Conservation (phyloP, 1,140 invertebrate species). For the Neoseiulus cucumeris region DNA sequence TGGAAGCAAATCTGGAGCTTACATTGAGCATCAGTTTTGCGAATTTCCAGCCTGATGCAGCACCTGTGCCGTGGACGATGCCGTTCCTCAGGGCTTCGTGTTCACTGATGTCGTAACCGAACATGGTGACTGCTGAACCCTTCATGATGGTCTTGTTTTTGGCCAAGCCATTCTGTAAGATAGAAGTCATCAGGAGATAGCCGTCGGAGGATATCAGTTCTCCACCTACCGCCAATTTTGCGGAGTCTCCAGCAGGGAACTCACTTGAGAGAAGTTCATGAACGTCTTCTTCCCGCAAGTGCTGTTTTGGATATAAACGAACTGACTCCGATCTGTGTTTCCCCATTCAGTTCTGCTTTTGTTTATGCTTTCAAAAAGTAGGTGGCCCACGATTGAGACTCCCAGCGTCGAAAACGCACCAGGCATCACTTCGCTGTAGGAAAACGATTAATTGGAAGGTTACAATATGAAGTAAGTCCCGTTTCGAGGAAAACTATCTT, state of each 20-base stretch:
- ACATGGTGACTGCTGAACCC: background rate
- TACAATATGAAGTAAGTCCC: too few relatives aligned
- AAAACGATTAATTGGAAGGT: too few relatives aligned
- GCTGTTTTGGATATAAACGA: background rate
- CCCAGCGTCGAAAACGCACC: background rate
- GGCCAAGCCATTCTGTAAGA: too few relatives aligned
- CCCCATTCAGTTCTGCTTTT: too few relatives aligned
- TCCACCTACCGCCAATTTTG: too few relatives aligned
- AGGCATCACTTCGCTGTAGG: background rate
- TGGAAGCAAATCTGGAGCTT: too few relatives aligned
- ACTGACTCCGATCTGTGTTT: background rate
- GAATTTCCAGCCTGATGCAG: too few relatives aligned
- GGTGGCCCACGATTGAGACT: background rate
- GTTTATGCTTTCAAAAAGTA: background rate
- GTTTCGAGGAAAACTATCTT: too few relatives aligned
- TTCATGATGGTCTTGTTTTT: background rate
- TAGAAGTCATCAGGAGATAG: too few relatives aligned
- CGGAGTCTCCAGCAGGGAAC: too few relatives aligned
- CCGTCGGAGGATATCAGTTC: too few relatives aligned
- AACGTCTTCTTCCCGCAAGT: background rate
- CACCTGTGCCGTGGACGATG: background rate
- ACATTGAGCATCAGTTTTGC: too few relatives aligned
- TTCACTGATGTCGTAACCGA: background rate
- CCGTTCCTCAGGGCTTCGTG: background rate
- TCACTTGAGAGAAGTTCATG: background rate